phyloP scores from a whole-genome alignment of 1,140 invertebrate genomes.

The Neodiprion lecontei region DNA sequence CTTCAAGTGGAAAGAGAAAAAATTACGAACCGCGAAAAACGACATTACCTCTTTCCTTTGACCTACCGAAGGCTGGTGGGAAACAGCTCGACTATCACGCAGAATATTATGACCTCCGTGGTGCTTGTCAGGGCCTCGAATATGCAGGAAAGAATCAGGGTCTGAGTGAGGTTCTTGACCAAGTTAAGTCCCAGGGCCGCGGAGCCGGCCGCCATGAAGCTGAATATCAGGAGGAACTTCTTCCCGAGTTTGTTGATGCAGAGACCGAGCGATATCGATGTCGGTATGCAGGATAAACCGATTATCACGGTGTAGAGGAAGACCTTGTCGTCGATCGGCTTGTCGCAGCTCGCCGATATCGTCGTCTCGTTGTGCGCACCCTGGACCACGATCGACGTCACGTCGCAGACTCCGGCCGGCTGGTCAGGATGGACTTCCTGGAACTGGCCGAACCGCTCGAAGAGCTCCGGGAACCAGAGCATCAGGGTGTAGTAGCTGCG shows the following conservation, averaged over 20 bases:
- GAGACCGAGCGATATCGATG: conserved; percentile 62
- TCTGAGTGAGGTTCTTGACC: conserved; percentile 61
- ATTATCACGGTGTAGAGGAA: conserved; percentile 64
- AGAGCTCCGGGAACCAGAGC: conserved; percentile 74
- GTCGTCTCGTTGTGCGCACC: conserved; percentile 11
- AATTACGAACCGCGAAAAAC: not conserved
- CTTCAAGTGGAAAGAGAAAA: conserved; percentile 41
- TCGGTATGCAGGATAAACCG: conserved; percentile 63
- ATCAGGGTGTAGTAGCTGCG: conserved; percentile 71
- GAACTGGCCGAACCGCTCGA: conserved; percentile 68
- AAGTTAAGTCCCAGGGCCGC: conserved; percentile 65
- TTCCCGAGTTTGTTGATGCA: conserved; percentile 65
- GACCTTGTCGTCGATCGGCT: conserved; percentile 57
- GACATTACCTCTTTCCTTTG: not conserved
- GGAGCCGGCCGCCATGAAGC: conserved; percentile 65
- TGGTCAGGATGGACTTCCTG: conserved; percentile 58
- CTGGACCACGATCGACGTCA: conserved; percentile 45
- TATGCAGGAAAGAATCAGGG: conserved; percentile 63
- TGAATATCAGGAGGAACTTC: conserved; percentile 62
- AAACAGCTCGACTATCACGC: conserved; percentile 66
- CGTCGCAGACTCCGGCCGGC: conserved; percentile 66
- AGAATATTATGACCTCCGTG: conserved; percentile 66
- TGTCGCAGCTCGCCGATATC: conserved; percentile 36
- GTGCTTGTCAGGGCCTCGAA: conserved; percentile 67
- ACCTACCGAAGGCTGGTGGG: conserved; percentile 51